Evolutionary conservation across 2,888 invertebrate genomes (phyloP).

Genomic region (Acrocyrtus sp.): DNA sequence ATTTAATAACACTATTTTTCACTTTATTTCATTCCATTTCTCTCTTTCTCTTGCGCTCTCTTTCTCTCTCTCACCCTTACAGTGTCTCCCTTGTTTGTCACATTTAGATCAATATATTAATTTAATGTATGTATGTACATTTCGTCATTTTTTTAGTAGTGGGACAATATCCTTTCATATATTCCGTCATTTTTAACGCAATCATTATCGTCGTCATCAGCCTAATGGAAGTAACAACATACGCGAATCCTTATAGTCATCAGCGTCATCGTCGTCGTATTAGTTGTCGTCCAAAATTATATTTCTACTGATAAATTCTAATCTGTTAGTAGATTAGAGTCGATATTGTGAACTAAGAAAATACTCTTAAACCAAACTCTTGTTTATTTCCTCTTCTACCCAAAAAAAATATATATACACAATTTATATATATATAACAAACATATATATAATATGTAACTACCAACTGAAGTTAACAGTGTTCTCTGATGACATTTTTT

Average conservation of each 20-base stretch:
- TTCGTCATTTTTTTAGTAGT: not conserved
- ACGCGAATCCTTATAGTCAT: not conserved
- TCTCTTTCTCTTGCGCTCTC: constrained; percentile 2
- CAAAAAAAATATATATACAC: no score
- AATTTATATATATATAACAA: no score
- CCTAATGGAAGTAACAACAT: not conserved
- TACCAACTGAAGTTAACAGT: no score
- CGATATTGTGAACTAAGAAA: no score
- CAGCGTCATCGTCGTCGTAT: not conserved
- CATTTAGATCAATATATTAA: constrained; percentile 24
- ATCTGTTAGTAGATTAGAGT: no score
- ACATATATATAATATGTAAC: no score
- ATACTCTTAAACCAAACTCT: no score
- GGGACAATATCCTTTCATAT: constrained; percentile 2
- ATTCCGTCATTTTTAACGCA: constrained; percentile 29
- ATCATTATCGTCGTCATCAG: constrained; percentile 18
- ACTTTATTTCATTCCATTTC: constrained; percentile 45
- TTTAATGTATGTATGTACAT: constrained; percentile 10
- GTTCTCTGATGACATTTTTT: no score
- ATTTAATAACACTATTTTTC: constrained; percentile 49
- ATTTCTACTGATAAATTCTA: no score
- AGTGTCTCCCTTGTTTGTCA: constrained; percentile 14
- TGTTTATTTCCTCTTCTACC: no score
- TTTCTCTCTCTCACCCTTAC: constrained; percentile 11
- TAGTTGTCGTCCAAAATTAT: no score